Evolutionary conservation across 1,140 invertebrate species (phyloP), one percentile per base, ranked within the genome.

Genomic region (Drosophila micromelanica): DNA sequence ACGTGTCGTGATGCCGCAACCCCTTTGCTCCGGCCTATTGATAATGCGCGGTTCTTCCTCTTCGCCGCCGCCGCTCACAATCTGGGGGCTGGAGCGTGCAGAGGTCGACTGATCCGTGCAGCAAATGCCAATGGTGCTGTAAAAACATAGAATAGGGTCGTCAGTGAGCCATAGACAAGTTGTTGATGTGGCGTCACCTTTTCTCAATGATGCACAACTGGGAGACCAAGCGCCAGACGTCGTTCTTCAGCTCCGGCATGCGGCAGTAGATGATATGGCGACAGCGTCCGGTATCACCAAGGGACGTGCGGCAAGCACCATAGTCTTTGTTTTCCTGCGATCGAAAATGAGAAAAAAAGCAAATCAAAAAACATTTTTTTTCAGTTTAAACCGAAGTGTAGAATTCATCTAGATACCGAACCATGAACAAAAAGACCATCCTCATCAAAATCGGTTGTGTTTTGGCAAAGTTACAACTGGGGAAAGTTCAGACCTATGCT

Each of bases 171-270:
- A 1, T 2, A 6, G 2, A 3, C 12, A 9, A 9, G 7, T 3
- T n/a, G 3, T 17, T 11, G 0, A 2, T 12, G 0, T 2, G n/a
- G 11, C 23, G 11, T 12, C 13, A 95, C 95, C 93, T 92, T 45
- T 93, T 90, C 59, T 95, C 93, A 59, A 96, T 95, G 12, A 95
- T 93, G 80, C 95, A 96, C 11, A 95, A 90, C 74, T 95, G 95
- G 46, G 95, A 93, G 77, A 95, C 92, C 42, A 95, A 93, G 38
- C 93, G 93, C 61, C 92, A 91, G 54, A 94, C 93, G 75, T 95
- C 93, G 1, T 90, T 90, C 45, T 93, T 93, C 60, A 95, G 93
- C 13, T 94, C 93, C 0, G 95, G 93, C 74, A 94, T 92, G n/a
- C 94, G 91, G 73, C 95, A 96, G 80, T 94, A 94, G 17, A 93